A percentile compares a stretch with the other conserved stretches of the same genome.
These are phyloP conservation scores for Caenorhabditis becei DNA, from an alignment of 2,888 invertebrate genomes.

Conservation along the genomic window DNA sequence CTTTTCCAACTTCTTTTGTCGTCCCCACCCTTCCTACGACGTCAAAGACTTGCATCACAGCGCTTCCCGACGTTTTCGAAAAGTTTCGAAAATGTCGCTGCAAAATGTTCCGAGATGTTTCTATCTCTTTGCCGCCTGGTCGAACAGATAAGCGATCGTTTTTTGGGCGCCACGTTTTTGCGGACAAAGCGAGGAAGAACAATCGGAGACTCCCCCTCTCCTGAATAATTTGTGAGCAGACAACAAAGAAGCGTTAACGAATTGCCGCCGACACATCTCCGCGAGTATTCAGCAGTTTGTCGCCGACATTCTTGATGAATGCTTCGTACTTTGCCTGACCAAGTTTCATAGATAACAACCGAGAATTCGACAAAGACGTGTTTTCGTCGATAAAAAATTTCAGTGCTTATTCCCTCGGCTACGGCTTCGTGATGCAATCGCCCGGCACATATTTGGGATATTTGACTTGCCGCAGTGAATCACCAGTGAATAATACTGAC, in stretches of 20 bases:
- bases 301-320: slow-evolving; percentile 44
- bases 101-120: slow-evolving; percentile 8
- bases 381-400: slow-evolving; percentile 9
- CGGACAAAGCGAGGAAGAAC: background rate
- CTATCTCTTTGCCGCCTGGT: background rate
- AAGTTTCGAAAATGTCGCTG: slow-evolving; percentile 33
- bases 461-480: background rate
- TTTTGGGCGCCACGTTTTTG: background rate
- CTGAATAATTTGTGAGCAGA: slow-evolving; percentile 31
- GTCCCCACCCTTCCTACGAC: slow-evolving; percentile 40
- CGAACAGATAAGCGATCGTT: background rate
- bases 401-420: background rate
- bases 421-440: slow-evolving; percentile 11
- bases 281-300: slow-evolving; percentile 35
- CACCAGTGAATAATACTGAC: background rate
- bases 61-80: slow-evolving; percentile 22
- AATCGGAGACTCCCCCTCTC: slow-evolving; percentile 22
- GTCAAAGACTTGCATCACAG: slow-evolving; percentile 41
- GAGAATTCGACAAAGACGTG: slow-evolving; percentile 18
- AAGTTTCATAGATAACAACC: slow-evolving; percentile 39
- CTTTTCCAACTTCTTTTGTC: slow-evolving; percentile 18
- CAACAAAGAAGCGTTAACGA: background rate
- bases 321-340: slow-evolving; percentile 37
- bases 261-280: slow-evolving; percentile 10
- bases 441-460: background rate